phyloP scores from a whole-genome alignment of 2,888 invertebrate genomes.

The Acrocyrtus sp. region DNA sequence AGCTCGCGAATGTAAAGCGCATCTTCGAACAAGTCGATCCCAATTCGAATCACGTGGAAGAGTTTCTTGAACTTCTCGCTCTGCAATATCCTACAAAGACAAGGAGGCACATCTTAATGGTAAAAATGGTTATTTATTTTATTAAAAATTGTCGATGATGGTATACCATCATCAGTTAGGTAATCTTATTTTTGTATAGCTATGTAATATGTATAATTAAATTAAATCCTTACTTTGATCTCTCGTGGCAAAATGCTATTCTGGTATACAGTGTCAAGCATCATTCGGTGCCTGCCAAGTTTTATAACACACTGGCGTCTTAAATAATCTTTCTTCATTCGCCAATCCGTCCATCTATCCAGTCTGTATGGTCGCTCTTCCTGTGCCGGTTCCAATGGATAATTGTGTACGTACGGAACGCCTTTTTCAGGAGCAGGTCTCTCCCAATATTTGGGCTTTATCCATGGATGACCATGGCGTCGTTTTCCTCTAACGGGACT shows the following conservation, averaged over 20 bases:
- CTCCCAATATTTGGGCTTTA: no score
- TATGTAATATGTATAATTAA: background rate
- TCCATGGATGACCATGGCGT: no score
- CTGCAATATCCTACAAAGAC: slow-evolving; percentile 78
- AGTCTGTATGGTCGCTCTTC: slow-evolving; percentile 23
- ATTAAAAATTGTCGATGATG: no score
- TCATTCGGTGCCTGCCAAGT: slow-evolving; percentile 79
- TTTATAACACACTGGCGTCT: slow-evolving; percentile 80
- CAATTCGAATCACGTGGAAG: slow-evolving; percentile 80
- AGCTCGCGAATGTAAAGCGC: slow-evolving; percentile 88
- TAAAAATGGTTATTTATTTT: background rate
- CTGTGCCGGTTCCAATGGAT: slow-evolving; percentile 14
- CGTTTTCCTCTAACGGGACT: no score
- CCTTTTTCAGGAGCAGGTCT: background rate
- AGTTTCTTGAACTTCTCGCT: slow-evolving; percentile 75
- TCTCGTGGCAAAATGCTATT: slow-evolving; percentile 87
- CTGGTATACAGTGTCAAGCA: slow-evolving; percentile 84
- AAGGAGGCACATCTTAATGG: no score
- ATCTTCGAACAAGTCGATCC: slow-evolving; percentile 78
- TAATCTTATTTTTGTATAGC: no score
- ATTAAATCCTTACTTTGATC: slow-evolving; percentile 68
- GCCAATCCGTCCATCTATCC: slow-evolving; percentile 79
- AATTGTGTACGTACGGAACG: background rate
- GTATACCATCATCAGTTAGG: no score
- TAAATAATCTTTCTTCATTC: slow-evolving; percentile 88